Evolutionary conservation across 2,888 invertebrate species (phyloP), one percentile per base, ranked within the genome.

Genomic region (Pollenia angustigena): DNA sequence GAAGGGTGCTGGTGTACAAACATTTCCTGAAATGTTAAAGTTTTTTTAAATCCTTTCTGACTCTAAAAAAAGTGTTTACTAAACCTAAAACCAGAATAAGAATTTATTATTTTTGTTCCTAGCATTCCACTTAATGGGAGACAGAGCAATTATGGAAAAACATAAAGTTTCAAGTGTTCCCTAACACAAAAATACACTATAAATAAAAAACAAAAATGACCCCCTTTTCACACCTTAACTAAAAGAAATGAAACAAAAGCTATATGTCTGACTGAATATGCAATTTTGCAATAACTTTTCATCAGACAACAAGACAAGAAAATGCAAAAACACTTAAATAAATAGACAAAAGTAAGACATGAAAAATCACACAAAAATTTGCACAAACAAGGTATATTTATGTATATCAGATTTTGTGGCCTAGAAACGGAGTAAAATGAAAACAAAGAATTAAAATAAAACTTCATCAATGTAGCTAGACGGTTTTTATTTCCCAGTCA

Each of bases 211-310:
- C 12, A 66, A 9, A 66, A 23, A 58, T 58, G 32, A 48, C 23
- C 44, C 16, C 32, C 32, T n/a, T 69, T 69, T 32, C 32, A 32
- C 32, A 68, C n/a, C 16, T n/a, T 52, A 14, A 50, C 14, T 32
- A 60, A 58, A 72, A 44, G 32, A 69, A 9, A 50, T 56, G 32
- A 44, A 81, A 81, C 32, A 54, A 46, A 64, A 46, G 32, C 56
- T 56, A 48, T 23, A 46, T 74, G 60, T 60, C 74, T 81, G 74
- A 78, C 71, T 50, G 69, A 71, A 72, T 69, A 76, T 83, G 76
- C 83, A 83, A 83, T 83, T 83, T 82, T 23, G 75, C 69, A 82
- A 82, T 82, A 82, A 82, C 62, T 76, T 82, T 83, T 78, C 66
- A 83, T 83, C 83, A 83, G 83, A 78, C 71, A 78, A 71, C 76